These are phyloP conservation scores for Exocentrus adspersus DNA, from an alignment of 2,888 invertebrate genomes.

Conservation along the genomic window DNA sequence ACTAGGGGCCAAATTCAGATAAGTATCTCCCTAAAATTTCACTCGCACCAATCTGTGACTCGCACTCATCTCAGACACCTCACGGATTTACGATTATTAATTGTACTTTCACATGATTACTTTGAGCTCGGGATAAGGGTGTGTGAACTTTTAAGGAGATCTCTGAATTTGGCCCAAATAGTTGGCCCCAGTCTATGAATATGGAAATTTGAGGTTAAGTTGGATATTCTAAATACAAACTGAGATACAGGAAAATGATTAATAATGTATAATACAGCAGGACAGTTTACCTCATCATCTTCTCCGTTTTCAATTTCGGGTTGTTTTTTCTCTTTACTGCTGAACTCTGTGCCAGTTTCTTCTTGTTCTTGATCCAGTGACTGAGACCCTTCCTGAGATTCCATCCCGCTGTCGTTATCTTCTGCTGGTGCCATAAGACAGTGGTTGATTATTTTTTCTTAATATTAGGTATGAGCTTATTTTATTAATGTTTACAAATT, in stretches of 20 bases:
- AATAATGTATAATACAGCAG: neutral
- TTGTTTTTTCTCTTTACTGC: slow-evolving; percentile 56
- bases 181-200: too few relatives aligned
- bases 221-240: too few relatives aligned
- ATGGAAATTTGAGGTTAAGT: too few relatives aligned
- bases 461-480: neutral
- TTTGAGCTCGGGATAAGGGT: too few relatives aligned
- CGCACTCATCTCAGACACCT: too few relatives aligned
- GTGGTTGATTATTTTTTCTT: neutral
- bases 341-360: slow-evolving; percentile 33
- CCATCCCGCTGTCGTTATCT: slow-evolving; percentile 67
- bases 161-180: too few relatives aligned
- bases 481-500: neutral
- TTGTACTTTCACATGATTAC: too few relatives aligned
- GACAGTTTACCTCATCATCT: slow-evolving; percentile 62
- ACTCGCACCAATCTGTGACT: too few relatives aligned
- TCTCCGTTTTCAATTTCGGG: slow-evolving; percentile 55
- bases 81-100: too few relatives aligned
- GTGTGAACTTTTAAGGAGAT: too few relatives aligned
- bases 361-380: slow-evolving; percentile 55
- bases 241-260: neutral
- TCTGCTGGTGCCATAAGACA: slow-evolving; percentile 65
- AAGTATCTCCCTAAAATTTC: too few relatives aligned
- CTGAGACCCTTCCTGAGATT: slow-evolving; percentile 65
- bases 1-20: too few relatives aligned